phyloP scores from a whole-genome alignment of 2,113 vertebrate genomes.

The Phaethon lepturus region DNA sequence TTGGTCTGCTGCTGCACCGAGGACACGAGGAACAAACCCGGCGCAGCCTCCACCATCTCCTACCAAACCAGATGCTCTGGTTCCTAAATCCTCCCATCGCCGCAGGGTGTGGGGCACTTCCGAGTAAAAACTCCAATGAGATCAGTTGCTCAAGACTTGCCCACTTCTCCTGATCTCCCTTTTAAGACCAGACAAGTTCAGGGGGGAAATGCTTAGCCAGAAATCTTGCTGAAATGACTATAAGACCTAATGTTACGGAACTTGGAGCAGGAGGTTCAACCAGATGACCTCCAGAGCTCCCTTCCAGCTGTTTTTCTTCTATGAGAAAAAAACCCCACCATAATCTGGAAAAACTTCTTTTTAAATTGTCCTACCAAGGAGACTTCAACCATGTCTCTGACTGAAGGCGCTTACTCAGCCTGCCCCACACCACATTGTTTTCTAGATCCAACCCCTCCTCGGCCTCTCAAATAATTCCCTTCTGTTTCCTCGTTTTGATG shows the following conservation, averaged over 20 bases:
- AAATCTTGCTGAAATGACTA: neutral
- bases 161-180: neutral
- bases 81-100: neutral
- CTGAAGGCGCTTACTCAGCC: neutral
- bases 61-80: neutral
- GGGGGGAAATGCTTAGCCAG: neutral
- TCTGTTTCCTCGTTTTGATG: neutral
- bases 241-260: neutral
- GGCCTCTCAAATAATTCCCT: neutral
- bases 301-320: neutral
- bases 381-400: neutral
- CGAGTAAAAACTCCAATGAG: neutral
- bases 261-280: neutral
- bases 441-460: neutral
- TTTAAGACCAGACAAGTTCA: neutral
- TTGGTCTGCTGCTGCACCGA: neutral
- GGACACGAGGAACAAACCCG: neutral
- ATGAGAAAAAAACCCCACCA: fast-evolving
- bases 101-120: neutral
- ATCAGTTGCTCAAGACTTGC: neutral
- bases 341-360: neutral
- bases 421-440: neutral
- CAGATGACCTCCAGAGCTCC: neutral
- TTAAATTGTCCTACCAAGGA: neutral
- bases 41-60: neutral